phyloP scores from a whole-genome alignment of 2,888 invertebrate genomes.

The Cephus pulcher region DNA sequence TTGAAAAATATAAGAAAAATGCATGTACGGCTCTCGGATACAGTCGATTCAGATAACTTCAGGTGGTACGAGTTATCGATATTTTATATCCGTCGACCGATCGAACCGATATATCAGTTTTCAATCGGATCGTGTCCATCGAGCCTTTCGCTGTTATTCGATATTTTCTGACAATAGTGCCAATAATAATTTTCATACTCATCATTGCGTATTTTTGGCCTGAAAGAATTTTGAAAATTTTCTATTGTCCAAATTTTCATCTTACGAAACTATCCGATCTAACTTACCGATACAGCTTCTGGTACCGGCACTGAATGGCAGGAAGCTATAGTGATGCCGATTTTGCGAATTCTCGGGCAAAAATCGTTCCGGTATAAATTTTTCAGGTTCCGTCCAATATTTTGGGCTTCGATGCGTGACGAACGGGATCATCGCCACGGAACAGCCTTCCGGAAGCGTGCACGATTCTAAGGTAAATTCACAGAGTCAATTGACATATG shows the following conservation, averaged over 20 bases:
- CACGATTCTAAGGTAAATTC: slow-evolving; percentile 14
- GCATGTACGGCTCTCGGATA: not conserved
- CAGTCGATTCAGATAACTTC: not conserved
- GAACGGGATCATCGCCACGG: slow-evolving; percentile 10
- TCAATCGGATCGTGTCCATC: slow-evolving; percentile 9
- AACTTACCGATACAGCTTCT: not conserved
- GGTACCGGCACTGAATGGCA: not conserved
- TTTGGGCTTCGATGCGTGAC: slow-evolving; percentile 20
- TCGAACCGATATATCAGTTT: slow-evolving; percentile 16
- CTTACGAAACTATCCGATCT: not conserved
- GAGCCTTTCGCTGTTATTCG: slow-evolving; percentile 4
- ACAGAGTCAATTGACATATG: not conserved
- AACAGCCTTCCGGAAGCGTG: slow-evolving; percentile 22
- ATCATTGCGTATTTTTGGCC: slow-evolving; percentile 42
- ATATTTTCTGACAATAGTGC: slow-evolving; percentile 36
- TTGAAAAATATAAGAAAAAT: not conserved
- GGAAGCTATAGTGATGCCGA: slow-evolving; percentile 12
- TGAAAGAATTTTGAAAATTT: slow-evolving; percentile 4
- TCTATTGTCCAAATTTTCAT: not conserved
- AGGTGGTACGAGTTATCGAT: slow-evolving; percentile 10
- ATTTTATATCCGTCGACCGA: slow-evolving; percentile 15
- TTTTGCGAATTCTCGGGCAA: slow-evolving; percentile 8
- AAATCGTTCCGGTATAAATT: slow-evolving; percentile 25
- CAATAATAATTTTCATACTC: slow-evolving; percentile 39
- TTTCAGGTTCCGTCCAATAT: slow-evolving; percentile 22